These are phyloP conservation scores for Quadroppia sp. DNA, from an alignment of 2,888 invertebrate species.

Conservation along the genomic window DNA sequence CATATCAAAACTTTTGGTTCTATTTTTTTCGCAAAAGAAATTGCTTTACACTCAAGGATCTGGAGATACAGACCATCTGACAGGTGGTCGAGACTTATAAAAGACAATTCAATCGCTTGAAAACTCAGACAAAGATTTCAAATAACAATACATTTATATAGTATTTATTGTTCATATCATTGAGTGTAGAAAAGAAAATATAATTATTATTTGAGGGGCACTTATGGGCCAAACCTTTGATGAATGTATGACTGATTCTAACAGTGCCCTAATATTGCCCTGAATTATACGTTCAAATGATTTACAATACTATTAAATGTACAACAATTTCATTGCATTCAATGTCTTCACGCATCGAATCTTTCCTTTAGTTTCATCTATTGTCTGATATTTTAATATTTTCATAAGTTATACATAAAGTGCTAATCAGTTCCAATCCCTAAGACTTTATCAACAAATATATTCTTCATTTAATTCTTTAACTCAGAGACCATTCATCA, in stretches of 20 bases:
- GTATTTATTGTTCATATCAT: neutral
- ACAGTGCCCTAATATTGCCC: neutral
- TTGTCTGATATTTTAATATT: no score
- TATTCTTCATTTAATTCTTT: no score
- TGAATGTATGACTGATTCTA: neutral
- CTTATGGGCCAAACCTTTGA: neutral
- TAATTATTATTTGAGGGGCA: neutral
- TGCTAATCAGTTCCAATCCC: no score
- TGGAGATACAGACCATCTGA: neutral
- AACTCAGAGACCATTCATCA: no score
- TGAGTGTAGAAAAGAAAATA: conserved; percentile 11
- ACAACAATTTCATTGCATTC: conserved; percentile 4
- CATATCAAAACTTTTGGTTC: no score
- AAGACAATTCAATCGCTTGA: neutral
- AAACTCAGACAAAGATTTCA: neutral
- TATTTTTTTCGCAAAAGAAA: neutral
- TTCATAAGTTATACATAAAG: no score
- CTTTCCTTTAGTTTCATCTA: neutral
- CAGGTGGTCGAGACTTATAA: conserved; percentile 8
- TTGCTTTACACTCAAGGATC: neutral
- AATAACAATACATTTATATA: conserved; percentile 17
- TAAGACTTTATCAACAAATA: no score
- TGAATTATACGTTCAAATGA: conserved; percentile 16
- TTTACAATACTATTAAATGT: neutral
- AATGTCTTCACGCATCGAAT: conserved; percentile 17